A percentile compares a stretch with the other conserved stretches of the same genome.
Conservation (phyloP, 2,888 invertebrate species). For the Microplitis manilae region DNA sequence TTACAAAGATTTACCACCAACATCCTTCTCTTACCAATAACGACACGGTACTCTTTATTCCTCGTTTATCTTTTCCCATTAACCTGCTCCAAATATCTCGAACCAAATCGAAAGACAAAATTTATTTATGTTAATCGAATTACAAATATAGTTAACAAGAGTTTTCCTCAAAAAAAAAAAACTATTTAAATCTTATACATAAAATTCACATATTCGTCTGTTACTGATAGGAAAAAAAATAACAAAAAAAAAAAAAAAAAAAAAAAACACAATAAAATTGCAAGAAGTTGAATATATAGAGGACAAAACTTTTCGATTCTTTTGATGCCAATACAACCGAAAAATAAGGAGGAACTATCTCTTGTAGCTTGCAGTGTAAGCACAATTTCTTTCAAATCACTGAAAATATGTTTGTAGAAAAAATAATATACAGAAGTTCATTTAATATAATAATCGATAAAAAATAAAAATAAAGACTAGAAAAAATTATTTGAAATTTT, state of each 20-base stretch:
- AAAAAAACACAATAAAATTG: background rate
- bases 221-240: background rate
- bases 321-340: slow-evolving; percentile 16
- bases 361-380: slow-evolving; percentile 37
- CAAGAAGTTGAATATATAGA: background rate
- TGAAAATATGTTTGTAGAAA: background rate
- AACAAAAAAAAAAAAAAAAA: too few relatives aligned
- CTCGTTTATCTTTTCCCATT: slow-evolving; percentile 17
- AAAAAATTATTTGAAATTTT: background rate
- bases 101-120: background rate
- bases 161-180: background rate
- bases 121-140: background rate
- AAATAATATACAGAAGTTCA: background rate
- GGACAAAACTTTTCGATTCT: slow-evolving; percentile 44
- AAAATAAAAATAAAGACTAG: background rate
- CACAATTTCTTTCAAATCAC: slow-evolving; percentile 50
- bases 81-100: slow-evolving; percentile 7
- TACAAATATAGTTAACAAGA: background rate
- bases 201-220: background rate
- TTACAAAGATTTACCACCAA: slow-evolving; percentile 18
- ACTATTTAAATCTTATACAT: background rate
- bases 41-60: slow-evolving; percentile 3
- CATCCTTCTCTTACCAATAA: slow-evolving; percentile 10
- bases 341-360: slow-evolving; percentile 10
- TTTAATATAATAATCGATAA: background rate